Evolutionary conservation across 2,113 vertebrate species (phyloP), one percentile per base, ranked within the genome.

Genomic region (Melanotaenia duboulayi): DNA sequence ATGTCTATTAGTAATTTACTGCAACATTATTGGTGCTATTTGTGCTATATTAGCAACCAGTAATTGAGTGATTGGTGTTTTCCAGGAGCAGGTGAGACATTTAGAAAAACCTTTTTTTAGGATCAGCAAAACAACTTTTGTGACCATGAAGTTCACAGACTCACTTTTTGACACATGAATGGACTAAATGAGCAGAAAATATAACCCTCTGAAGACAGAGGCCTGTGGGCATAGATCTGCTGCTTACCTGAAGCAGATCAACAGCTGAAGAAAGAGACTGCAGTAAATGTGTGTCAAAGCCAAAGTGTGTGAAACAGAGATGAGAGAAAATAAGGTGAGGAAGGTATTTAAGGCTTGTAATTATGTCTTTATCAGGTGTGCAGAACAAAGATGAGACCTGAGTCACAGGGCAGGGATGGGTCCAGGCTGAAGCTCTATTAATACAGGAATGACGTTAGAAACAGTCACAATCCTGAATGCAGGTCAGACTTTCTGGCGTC

Each of bases 381-480:
- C 63, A 92, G 90, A 95, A 94, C 93, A 94, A 94, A 94, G 92
- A 51, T 1, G 50, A 85, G 89, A 92, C 93, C 93, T 92, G 88
- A 92, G 94, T 92, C 90, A 94, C 80, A 73, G 87, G 75, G 83
- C 92, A 91, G 92, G 92, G 90, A 91, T 82, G 90, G 89, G 87
- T 87, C 89, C 83, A 87, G 37, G 35, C 76, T 16, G 55, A 61
- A 83, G 88, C 79, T 71, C 51, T 51, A 88, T 87, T 87, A 87
- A 91, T 83, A 90, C 25, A 74, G 67, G 80, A 76, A 90, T 73
- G 90, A 86, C 72, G 89, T 79, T 90, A 79, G 88, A 88, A 93
- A 92, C 91, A 92, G 90, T 90, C 76, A 63, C 39, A 85, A 82
- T 82, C 80, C 83, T 81, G 77, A 88, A 78, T 75, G 44, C 42